phyloP scores from a whole-genome alignment of 2,113 vertebrate species.

The Guaruba guarouba region DNA sequence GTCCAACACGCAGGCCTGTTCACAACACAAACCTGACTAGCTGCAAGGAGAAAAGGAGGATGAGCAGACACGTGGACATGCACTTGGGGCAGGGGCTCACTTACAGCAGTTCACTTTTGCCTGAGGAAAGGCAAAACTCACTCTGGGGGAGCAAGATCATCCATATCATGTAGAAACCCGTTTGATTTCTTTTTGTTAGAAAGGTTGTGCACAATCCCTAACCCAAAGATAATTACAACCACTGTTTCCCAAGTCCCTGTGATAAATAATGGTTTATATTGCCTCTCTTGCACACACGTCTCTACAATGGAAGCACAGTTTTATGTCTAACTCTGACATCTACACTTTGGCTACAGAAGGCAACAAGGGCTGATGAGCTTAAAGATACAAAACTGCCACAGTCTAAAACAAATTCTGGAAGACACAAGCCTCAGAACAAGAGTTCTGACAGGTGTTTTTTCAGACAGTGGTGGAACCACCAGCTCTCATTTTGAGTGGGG shows the following conservation, averaged over 20 bases:
- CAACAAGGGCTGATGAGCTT: background rate
- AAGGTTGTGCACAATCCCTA: background rate
- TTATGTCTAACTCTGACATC: background rate
- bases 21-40: too few species aligned
- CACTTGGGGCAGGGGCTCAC: background rate
- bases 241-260: background rate
- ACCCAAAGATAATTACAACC: background rate
- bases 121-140: background rate
- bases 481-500: background rate
- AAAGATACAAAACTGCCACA: background rate
- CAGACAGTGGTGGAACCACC: background rate
- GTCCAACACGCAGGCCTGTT: fast-evolving
- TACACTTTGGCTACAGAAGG: fast-evolving
- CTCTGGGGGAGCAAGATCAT: background rate
- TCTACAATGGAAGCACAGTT: background rate
- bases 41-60: background rate
- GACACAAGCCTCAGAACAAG: background rate
- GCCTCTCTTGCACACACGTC: background rate
- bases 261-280: background rate
- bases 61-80: fast-evolving
- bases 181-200: background rate
- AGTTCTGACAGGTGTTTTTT: background rate
- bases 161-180: background rate
- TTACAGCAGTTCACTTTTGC: background rate
- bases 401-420: background rate